Base-by-base conservation (phyloP, 2,888 invertebrate species). In the Acronicta aceris region DNA sequence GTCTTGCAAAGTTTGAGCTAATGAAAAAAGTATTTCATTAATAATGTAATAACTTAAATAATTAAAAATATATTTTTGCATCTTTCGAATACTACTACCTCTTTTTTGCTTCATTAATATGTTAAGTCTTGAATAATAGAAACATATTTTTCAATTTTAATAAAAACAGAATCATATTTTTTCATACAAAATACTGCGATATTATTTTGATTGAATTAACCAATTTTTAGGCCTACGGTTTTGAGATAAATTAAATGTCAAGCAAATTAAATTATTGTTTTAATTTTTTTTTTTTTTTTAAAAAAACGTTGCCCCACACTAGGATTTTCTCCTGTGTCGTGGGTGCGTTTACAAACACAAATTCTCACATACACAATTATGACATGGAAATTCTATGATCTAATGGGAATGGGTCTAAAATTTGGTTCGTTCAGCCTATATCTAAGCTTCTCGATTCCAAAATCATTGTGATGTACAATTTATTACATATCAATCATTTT, bases 401-500 rank as follows among this genome's bases (percentile, higher is more conserved):
- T 4, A 4, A 33, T 10, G 5, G 9, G 21, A 21, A 21, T 16
- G 0, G 51, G 52, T 51, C 40, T 40, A 27, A 36, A 45, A 49
- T 64, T 43, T 74, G 53, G 9, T 40, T 59, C 45, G 55, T 60
- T 51, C 8, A 33, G 51, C 49, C 45, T 69, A 60, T 55, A 47
- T 71, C 38, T 63, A 76, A 56, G 69, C 60, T 74, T 65, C 65
- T 71, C 52, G 66, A 74, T 76, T 76, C 59, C 59, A 62, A 76
- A 69, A 67, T 66, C 74, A 83, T 86, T 89, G 83, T 89, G 83
- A 90, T 88, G 87, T 89, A 87, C 86, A 87, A 82, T 87, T 45
- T 84, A 78, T 83, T 74, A 92, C 93, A 93, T 93, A 93, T 93
- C 93, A 93, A 85, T 70, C 73, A 74, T 76, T 72, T 79, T 85